Percentiles rank a stretch among this genome's conserved stretches.
These are phyloP conservation scores for Aplochiton taeniatus DNA, from an alignment of 2,797 vertebrate genomes.

Conservation along the genomic window DNA sequence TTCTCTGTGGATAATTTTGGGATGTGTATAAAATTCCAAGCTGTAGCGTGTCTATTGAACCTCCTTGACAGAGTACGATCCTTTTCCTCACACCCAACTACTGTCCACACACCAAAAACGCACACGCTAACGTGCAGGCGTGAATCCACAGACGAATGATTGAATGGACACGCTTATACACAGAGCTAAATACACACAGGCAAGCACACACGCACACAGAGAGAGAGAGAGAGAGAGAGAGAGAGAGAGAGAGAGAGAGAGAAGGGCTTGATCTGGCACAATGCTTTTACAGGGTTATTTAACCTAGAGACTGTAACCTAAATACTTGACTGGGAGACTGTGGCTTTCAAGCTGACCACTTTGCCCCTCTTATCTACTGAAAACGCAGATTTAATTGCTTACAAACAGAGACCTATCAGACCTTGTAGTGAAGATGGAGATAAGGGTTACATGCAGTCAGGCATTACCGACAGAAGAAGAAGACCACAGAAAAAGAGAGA, in stretches of 20 bases:
- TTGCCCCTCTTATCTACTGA: slow-evolving; percentile 69
- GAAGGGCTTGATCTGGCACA: slow-evolving; percentile 26
- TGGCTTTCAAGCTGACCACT: slow-evolving; percentile 68
- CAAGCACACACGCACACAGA: slow-evolving; percentile 1
- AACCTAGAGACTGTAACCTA: slow-evolving; percentile 64
- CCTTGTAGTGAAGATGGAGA: slow-evolving; percentile 65
- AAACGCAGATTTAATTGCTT: slow-evolving; percentile 75
- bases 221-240: too few species aligned
- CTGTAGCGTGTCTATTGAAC: too few species aligned
- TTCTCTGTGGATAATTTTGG: too few species aligned
- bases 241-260: too few species aligned
- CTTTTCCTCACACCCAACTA: background rate
- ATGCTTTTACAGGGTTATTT: slow-evolving; percentile 46
- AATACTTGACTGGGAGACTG: slow-evolving; percentile 65
- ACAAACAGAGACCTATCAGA: slow-evolving; percentile 71
- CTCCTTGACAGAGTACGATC: background rate
- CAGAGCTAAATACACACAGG: background rate
- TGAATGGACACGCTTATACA: too few species aligned
- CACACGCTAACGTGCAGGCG: background rate
- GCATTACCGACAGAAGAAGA: slow-evolving; percentile 74
- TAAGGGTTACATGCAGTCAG: slow-evolving; percentile 72
- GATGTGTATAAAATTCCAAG: too few species aligned
- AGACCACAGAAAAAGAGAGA: slow-evolving; percentile 69
- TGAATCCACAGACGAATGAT: background rate
- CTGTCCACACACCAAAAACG: background rate